Conservation (phyloP, 2,888 invertebrate genomes). For the Lasioglossum calceatum region DNA sequence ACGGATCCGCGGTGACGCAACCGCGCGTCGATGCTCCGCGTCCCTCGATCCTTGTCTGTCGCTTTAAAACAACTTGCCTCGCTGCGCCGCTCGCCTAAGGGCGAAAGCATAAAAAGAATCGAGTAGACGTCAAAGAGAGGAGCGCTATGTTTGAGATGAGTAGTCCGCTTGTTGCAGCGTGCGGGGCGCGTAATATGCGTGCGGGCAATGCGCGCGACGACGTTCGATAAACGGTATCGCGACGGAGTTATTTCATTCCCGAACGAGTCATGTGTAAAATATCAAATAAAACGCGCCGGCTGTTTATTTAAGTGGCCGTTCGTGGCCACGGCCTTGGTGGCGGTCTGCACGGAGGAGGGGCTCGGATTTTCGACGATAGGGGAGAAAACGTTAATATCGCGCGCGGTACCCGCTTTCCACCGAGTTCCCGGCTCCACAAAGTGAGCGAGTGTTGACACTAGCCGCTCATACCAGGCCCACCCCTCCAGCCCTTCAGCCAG, state of each 20-base stretch:
- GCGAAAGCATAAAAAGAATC: constrained; percentile 51
- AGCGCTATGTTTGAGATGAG: constrained; percentile 57
- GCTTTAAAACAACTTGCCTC: constrained; percentile 41
- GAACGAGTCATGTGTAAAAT: constrained; percentile 80
- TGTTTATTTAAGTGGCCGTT: constrained; percentile 80
- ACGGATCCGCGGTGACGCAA: constrained; percentile 50
- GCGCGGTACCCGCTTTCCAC: constrained; percentile 78
- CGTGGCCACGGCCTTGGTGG: constrained; percentile 59
- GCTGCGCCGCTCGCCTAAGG: constrained; percentile 28
- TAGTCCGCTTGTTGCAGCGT: constrained; percentile 18
- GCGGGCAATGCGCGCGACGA: constrained; percentile 25
- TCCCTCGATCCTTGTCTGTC: constrained; percentile 27
- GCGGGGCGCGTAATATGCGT: constrained; percentile 25
- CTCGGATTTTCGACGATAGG: constrained; percentile 67
- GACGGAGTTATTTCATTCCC: constrained; percentile 78
- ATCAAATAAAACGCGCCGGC: constrained; percentile 79
- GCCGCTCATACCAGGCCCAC: constrained; percentile 77
- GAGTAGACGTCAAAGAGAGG: constrained; percentile 63
- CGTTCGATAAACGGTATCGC: constrained; percentile 72
- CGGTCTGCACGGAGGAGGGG: constrained; percentile 34
- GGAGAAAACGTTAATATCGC: constrained; percentile 82
- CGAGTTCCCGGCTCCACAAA: constrained; percentile 82
- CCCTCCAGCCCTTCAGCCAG: constrained; percentile 54
- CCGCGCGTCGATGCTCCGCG: constrained; percentile 40
- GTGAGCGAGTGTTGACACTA: constrained; percentile 83